Evolutionary conservation across 2,797 vertebrate species (phyloP).

Genomic region (Poeciliopsis presidionis): DNA sequence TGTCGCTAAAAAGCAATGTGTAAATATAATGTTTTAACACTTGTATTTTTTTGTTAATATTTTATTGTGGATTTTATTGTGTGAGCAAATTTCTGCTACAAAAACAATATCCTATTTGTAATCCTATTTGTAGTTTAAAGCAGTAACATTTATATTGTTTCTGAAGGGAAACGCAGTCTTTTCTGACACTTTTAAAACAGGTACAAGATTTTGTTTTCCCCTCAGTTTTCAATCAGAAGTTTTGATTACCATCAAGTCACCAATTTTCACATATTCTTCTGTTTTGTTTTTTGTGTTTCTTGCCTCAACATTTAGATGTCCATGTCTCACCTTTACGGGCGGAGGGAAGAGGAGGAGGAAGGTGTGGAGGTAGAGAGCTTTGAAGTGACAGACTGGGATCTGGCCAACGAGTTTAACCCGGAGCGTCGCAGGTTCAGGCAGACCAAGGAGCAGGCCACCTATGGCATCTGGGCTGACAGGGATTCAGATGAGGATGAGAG

Average conservation of each 20-base stretch:
- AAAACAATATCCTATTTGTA: neutral
- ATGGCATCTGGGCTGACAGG: conserved; percentile 95
- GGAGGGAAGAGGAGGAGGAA: conserved; percentile 87
- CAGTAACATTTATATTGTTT: neutral
- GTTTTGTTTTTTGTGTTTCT: conserved; percentile 7
- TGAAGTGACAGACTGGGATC: conserved; percentile 96
- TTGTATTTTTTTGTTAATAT: neutral
- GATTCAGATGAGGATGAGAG: conserved; percentile 96
- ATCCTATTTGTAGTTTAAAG: neutral
- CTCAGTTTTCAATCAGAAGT: neutral
- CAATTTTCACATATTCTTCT: neutral
- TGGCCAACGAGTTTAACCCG: conserved; percentile 98
- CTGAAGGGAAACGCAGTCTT: neutral
- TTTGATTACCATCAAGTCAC: neutral
- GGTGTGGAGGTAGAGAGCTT: conserved; percentile 95
- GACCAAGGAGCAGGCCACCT: conserved; percentile 94
- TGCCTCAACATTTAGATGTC: conserved; percentile 81
- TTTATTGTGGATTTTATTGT: neutral
- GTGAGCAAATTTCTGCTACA: neutral
- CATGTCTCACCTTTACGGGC: conserved; percentile 93
- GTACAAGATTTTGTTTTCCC: neutral
- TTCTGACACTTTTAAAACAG: neutral
- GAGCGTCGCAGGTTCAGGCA: conserved; percentile 91
- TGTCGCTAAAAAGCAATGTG: neutral
- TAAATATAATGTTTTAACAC: neutral